Evolutionary conservation across 1,140 invertebrate genomes (phyloP), one percentile per base, ranked within the genome.

Genomic region (Cecropterus lyciades): DNA sequence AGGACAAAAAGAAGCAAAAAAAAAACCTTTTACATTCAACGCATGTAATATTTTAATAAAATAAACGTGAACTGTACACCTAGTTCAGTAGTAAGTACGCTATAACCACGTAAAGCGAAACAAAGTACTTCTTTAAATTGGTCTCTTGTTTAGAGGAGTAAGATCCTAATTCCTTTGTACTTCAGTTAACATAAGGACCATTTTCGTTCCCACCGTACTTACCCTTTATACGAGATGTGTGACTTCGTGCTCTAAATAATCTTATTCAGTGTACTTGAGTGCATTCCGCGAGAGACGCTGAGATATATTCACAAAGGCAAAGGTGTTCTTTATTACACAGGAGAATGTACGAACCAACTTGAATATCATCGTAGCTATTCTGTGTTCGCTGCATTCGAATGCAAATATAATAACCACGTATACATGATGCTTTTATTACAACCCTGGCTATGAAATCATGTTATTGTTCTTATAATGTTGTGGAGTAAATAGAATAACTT

Each of bases 201-300:
- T 59, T 59, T 46, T 59, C 56, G 43, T 37, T 59, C 14, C 33
- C 43, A 42, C 60, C 30, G 5, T 9, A 20, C 53, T 62, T 45
- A 43, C 45, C 53, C 67, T 69, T 64, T 69, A 53, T 64, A 30
- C 53, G 59, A 42, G 45, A 66, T 66, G 52, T 72, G 67, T 72
- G 67, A 65, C 70, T 69, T 69, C 42, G 67, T 69, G 69, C 72
- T 71, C 67, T 69, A 71, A 68, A 71, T 74, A 71, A 71, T 69
- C 65, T 74, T 69, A 71, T 74, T 69, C 69, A 70, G 51, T 53
- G 66, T 63, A 69, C 69, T 65, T 64, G 72, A 75, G 72, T 75
- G 72, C 72, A 75, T 65, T 75, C 62, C 51, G 53, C 53, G 48
- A 68, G 56, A 67, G 63, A 57, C 30, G 60, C 27, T 64, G 67